Conservation (phyloP, 2,797 vertebrate genomes). For the Neosilurus mollespiculum region DNA sequence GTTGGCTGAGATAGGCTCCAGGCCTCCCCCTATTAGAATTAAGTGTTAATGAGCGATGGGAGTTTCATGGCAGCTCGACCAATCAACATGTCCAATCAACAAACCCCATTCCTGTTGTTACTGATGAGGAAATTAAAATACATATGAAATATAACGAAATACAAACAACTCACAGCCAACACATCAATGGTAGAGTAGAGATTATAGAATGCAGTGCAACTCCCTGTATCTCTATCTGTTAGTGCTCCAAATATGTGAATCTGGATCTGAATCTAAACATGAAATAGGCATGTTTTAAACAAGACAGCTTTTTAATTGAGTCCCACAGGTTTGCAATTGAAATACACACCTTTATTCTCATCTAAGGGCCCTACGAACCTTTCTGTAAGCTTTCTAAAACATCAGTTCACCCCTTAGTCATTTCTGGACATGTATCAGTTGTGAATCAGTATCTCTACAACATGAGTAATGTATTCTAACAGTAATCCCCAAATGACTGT, state of each 20-base stretch:
- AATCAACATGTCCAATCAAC: not conserved
- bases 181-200: not conserved
- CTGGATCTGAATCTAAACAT: not conserved
- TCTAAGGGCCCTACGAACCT: too few species aligned
- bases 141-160: not conserved
- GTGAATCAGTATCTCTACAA: not conserved
- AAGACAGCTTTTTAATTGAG: not conserved
- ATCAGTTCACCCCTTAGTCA: not conserved
- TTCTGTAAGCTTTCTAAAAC: not conserved
- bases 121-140: not conserved
- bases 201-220: not conserved
- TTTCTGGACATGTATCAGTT: not conserved
- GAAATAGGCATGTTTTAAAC: not conserved
- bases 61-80: not conserved
- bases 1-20: too few species aligned
- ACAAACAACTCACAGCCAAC: not conserved
- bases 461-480: not conserved
- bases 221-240: not conserved
- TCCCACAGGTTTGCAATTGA: not conserved
- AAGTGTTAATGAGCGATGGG: too few species aligned
- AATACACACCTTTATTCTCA: not conserved
- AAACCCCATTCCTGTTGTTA: not conserved
- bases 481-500: not conserved
- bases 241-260: not conserved
- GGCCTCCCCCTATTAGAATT: too few species aligned